These are phyloP conservation scores for Caenorhabditis angaria DNA, from an alignment of 2,888 invertebrate species.

Conservation along the genomic window DNA sequence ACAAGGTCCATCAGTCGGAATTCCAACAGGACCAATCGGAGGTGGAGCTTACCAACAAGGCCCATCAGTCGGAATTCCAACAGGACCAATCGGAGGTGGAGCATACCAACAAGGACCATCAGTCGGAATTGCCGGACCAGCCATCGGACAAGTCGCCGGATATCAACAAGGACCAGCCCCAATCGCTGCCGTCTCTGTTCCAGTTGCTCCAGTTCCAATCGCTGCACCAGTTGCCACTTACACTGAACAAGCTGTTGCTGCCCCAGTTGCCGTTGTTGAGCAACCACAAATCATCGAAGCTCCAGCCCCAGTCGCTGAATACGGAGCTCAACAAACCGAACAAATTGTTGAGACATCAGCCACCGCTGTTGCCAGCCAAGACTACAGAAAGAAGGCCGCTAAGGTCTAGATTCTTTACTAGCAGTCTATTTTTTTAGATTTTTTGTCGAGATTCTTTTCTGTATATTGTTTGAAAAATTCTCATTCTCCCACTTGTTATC, in stretches of 20 bases:
- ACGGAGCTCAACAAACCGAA: constrained; percentile 12
- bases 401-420: constrained; percentile 26
- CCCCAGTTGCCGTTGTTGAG: not conserved
- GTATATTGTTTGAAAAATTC: constrained; percentile 37
- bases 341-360: constrained; percentile 17
- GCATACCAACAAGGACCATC: constrained; percentile 8
- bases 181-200: constrained; percentile 2
- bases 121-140: constrained; percentile 6
- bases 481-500: constrained; percentile 3
- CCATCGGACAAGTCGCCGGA: constrained; percentile 5
- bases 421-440: not conserved
- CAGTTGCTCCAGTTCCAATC: constrained; percentile 11
- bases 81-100: constrained; percentile 5
- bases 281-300: not conserved
- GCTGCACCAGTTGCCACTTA: constrained; percentile 13
- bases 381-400: constrained; percentile 37
- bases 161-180: constrained; percentile 11
- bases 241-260: too few species aligned
- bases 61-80: not conserved
- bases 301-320: not conserved
- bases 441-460: constrained; percentile 19
- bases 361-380: constrained; percentile 11
- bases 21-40: not conserved
- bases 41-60: constrained; percentile 14
- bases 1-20: not conserved